Evolutionary conservation across 2,797 vertebrate species (phyloP).

Genomic region (Aphelocoma californica): DNA sequence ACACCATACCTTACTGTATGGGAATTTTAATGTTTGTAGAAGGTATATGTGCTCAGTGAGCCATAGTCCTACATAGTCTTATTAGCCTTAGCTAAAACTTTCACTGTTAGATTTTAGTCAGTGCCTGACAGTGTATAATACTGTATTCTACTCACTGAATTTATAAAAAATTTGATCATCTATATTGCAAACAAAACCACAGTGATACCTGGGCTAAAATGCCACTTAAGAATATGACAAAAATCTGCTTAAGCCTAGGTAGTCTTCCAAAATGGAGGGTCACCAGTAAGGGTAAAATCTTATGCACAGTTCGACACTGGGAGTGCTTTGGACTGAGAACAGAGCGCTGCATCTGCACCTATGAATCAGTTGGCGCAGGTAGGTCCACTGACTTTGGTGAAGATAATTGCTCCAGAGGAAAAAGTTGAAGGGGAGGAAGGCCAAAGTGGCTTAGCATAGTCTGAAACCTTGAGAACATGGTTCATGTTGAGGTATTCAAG

Average conservation of each 20-base stretch:
- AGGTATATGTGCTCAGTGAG: conserved; percentile 1
- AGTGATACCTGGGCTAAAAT: conserved; percentile 52
- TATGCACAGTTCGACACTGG: not conserved
- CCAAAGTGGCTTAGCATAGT: conserved; percentile 56
- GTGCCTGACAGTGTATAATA: conserved; percentile 1
- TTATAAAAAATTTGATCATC: not conserved
- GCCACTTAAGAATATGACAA: conserved; percentile 5
- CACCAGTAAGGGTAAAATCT: not conserved
- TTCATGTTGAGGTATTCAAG: conserved; percentile 51
- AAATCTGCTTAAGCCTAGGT: conserved; percentile 27
- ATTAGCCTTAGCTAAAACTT: not conserved
- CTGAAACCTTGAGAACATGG: conserved; percentile 39
- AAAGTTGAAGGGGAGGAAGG: conserved; percentile 3
- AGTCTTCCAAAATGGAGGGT: conserved; percentile 19
- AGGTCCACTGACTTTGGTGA: conserved; percentile 25
- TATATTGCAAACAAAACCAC: conserved; percentile 53
- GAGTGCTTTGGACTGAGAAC: conserved; percentile 35
- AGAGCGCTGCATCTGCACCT: not conserved
- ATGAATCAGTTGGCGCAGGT: rapidly evolving
- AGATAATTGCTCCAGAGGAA: conserved; percentile 8
- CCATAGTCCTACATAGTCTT: not conserved
- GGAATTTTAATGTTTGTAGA: conserved; percentile 3
- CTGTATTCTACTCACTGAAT: not conserved
- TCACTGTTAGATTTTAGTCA: conserved; percentile 12
- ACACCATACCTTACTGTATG: conserved; percentile 19